Evolutionary conservation across 2,113 vertebrate genomes (phyloP).

Genomic region (Neotoma lepida): DNA sequence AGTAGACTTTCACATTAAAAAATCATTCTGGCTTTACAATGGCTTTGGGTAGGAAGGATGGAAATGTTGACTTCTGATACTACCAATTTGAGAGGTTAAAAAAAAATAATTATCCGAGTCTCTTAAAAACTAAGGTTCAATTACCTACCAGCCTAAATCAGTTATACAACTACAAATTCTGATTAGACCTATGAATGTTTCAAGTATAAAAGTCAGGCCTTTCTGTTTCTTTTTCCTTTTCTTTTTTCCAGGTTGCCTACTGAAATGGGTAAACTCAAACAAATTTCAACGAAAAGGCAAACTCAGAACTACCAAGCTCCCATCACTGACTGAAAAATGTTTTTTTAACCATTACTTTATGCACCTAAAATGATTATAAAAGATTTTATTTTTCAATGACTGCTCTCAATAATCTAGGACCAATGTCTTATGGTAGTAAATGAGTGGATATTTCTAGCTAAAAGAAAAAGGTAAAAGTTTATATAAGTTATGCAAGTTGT

Average conservation of each 20-base stretch:
- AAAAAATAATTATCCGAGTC: background rate
- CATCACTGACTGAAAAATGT: background rate
- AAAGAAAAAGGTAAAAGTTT: background rate
- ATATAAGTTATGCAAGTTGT: background rate
- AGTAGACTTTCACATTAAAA: background rate
- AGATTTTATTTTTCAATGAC: background rate
- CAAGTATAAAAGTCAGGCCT: background rate
- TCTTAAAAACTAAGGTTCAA: background rate
- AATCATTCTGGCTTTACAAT: background rate
- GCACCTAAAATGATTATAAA: background rate
- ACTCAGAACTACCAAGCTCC: background rate
- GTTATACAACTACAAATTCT: background rate
- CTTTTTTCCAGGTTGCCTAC: background rate
- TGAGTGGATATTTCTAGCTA: background rate
- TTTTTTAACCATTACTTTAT: background rate
- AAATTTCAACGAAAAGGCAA: background rate
- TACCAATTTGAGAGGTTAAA: background rate
- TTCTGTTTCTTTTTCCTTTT: background rate
- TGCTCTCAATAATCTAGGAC: background rate
- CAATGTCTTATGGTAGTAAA: background rate
- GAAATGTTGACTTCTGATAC: background rate
- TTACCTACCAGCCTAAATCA: background rate
- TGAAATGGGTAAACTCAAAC: background rate
- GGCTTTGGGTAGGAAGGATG: background rate
- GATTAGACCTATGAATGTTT: background rate